Percentiles rank a stretch among this genome's conserved stretches.
Evolutionary conservation across 2,113 vertebrate species (phyloP).

Genomic region (Enhydra lutris): DNA sequence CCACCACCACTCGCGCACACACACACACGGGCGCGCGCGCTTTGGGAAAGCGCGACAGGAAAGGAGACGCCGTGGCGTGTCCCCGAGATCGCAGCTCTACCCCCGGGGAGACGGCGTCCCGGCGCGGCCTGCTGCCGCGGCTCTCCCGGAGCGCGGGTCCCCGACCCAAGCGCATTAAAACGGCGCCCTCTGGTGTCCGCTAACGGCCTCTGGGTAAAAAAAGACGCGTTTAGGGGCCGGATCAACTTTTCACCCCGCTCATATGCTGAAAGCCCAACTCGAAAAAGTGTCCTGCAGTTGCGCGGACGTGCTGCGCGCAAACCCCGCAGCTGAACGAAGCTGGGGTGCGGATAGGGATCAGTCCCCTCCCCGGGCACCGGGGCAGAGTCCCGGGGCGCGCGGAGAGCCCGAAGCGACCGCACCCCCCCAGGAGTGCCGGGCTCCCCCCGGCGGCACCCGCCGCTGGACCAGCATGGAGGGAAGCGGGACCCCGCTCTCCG

Average conservation of each 20-base stretch:
- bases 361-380: neutral
- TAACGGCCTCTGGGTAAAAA: conserved; percentile 23
- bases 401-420: neutral
- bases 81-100: neutral
- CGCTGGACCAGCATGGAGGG: neutral
- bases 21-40: neutral
- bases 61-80: no score
- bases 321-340: neutral
- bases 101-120: neutral
- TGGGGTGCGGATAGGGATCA: neutral
- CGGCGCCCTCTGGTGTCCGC: conserved; percentile 71
- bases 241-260: neutral
- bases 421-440: accelerated
- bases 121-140: accelerated
- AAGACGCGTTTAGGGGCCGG: neutral
- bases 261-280: neutral
- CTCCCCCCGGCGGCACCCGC: no score
- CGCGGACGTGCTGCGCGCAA: neutral
- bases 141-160: neutral
- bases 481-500: neutral
- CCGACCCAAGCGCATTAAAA: conserved; percentile 44
- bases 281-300: neutral
- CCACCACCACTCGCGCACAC: neutral
- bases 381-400: neutral
- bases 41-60: accelerated